Evolutionary conservation across 1,140 invertebrate genomes (phyloP).

Genomic region (Drosophila saltans): DNA sequence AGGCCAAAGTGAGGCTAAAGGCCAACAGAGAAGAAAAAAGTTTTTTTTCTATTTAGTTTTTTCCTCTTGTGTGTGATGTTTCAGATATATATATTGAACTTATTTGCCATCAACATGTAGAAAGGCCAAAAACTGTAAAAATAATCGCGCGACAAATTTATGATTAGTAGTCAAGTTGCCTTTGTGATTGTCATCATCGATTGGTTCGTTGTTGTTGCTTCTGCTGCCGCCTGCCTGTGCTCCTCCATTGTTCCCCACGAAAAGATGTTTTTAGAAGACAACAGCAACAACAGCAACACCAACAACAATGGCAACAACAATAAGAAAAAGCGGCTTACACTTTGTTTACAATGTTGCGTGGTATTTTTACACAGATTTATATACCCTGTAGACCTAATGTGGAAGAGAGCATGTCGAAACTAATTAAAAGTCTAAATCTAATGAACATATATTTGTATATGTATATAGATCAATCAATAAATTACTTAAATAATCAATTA

Average conservation of each 20-base stretch:
- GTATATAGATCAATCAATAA: too few relatives aligned
- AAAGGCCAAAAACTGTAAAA: conserved; percentile 71
- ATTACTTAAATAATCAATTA: too few relatives aligned
- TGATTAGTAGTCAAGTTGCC: conserved; percentile 60
- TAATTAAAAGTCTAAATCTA: too few relatives aligned
- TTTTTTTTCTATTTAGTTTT: not conserved
- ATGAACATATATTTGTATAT: too few relatives aligned
- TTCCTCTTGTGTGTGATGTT: not conserved
- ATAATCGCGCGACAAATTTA: conserved; percentile 79
- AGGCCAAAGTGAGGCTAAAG: conserved; percentile 40
- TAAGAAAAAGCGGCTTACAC: conserved; percentile 72
- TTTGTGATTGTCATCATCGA: conserved; percentile 55
- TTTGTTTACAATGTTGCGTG: conserved; percentile 81
- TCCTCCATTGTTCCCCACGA: not conserved
- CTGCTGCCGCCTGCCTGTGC: not conserved
- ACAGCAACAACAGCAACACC: not conserved
- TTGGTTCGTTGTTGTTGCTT: conserved; percentile 30
- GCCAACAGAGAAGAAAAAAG: not conserved
- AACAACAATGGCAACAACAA: conserved; percentile 34
- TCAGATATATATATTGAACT: conserved; percentile 19
- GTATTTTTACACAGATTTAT: conserved; percentile 72
- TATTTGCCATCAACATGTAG: conserved; percentile 55
- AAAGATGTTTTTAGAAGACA: conserved; percentile 50
- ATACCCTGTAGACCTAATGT: not conserved
- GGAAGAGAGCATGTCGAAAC: not conserved